phyloP scores from a whole-genome alignment of 2,888 invertebrate genomes.

The Heliconius ethilla region DNA sequence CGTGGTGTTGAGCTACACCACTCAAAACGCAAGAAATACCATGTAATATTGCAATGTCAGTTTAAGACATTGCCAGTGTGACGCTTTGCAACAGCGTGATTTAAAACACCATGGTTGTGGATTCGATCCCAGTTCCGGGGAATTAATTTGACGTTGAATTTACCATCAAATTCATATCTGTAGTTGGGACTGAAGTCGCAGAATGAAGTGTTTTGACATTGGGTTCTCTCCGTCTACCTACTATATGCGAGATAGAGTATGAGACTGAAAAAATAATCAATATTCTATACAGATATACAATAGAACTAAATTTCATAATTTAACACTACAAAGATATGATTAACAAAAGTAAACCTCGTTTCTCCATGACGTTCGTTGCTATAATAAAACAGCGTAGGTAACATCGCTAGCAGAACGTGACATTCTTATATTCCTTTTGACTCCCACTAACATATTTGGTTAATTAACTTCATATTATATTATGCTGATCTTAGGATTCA shows the following conservation, averaged over 20 bases:
- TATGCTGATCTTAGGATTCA: not conserved
- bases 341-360: constrained; percentile 1
- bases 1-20: too few relatives aligned
- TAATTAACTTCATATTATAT: constrained; percentile 16
- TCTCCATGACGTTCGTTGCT: not conserved
- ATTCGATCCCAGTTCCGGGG: too few relatives aligned
- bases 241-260: not conserved
- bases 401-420: constrained; percentile 1
- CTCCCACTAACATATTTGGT: constrained; percentile 7
- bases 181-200: not conserved
- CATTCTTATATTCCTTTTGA: constrained; percentile 15
- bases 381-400: constrained; percentile 3
- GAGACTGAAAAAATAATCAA: not conserved
- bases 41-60: too few relatives aligned
- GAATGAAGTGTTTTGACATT: not conserved
- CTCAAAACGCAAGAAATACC: too few relatives aligned
- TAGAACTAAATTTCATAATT: not conserved
- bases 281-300: not conserved
- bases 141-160: not conserved
- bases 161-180: not conserved
- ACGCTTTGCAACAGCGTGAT: too few relatives aligned
- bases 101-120: too few relatives aligned
- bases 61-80: too few relatives aligned
- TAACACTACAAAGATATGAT: not conserved
- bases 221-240: not conserved